Evolutionary conservation across 2,888 invertebrate species (phyloP), one percentile per base, ranked within the genome.

Genomic region (Antheraea assamensis): DNA sequence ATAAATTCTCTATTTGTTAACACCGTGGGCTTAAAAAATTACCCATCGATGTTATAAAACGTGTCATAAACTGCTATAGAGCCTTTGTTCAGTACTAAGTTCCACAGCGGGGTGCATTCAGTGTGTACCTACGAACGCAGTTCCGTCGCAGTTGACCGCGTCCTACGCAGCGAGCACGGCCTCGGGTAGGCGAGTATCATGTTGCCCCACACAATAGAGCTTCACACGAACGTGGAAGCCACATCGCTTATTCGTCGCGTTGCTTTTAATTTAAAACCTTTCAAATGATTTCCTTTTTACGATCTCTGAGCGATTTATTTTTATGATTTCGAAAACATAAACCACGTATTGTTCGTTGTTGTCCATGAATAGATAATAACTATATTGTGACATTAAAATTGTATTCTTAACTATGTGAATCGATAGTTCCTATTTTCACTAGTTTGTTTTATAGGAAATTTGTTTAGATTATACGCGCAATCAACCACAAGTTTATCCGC

Each of bases 81-180:
- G 77, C 75, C 80, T 82, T 82, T 82, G 81, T 81, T 79, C 75
- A 72, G 72, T 58, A 42, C 73, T 42, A 58, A 73, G 79, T 80
- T 79, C 76, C 76, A 77, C 76, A 77, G 76, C 77, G 79, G 78
- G 77, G 73, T 81, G 78, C 79, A 78, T 77, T 76, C 76, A 78
- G 74, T 75, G 74, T 64, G 76, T 76, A n/a, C n/a, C n/a, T n/a
- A 77, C 79, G 55, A 77, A 78, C 79, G 83, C 82, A 78, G 87
- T 87, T 88, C 87, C 87, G 87, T 85, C 83, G 81, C 87, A 87
- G 85, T 86, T 87, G 89, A 87, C 87, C 88, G 89, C 91, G 85
- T 90, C 92, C 91, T 91, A 91, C 93, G 90, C 68, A 66, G 58
- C 58, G 17, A 83, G 80, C 77, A 78, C 77, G 78, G 75, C 78